Base-by-base conservation (phyloP, 2,797 vertebrate species). In the Hoplostethus mediterraneus region DNA sequence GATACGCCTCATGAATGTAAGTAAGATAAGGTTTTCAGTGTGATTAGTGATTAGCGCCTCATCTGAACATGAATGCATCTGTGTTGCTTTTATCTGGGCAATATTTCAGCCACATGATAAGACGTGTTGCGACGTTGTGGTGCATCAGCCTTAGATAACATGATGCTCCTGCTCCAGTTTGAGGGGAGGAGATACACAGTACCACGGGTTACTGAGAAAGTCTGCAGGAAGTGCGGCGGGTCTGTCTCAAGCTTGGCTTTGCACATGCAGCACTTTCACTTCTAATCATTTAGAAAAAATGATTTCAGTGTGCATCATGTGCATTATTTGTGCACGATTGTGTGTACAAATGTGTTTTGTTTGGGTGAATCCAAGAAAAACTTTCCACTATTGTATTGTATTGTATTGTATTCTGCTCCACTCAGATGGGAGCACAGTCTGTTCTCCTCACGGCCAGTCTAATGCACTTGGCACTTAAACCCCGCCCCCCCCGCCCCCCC, bases 401-500 rank as follows among this genome's bases (percentile, higher is more conserved):
- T 11, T 42, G 21, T 40, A 11, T 47, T 63, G 2, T 33, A 16
- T 14, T 60, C 1, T 21, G 8, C 28, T 44, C 42, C 31, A 16
- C 13, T 60, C 45, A 57, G 47, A 65, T 47, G 6, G 52, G 45
- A 69, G 25, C 25, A 10, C n/a, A 31, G 33, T 48, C 49, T 65
- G n/a, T 12, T 70, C 52, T 79, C 62, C 62, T 68, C 60, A 69
- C 45, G 47, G 17, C 51, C 58, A 63, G 30, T 79, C 13, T 59
- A 67, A 76, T 70, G 75, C 64, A 66, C 76, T 79, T 52, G 48
- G 68, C 21, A 21, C 21, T 21, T 21, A 21, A n/a, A n/a, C 21
- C 21, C 77, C 67, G 71, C 81, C 78, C 80, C 56, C 69, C n/a
- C 77, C 57, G 65, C 67, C 62, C 53, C 75, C 83, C 53, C 25